Evolutionary conservation across 2,797 vertebrate genomes (phyloP).

Genomic region (Columba guinea): DNA sequence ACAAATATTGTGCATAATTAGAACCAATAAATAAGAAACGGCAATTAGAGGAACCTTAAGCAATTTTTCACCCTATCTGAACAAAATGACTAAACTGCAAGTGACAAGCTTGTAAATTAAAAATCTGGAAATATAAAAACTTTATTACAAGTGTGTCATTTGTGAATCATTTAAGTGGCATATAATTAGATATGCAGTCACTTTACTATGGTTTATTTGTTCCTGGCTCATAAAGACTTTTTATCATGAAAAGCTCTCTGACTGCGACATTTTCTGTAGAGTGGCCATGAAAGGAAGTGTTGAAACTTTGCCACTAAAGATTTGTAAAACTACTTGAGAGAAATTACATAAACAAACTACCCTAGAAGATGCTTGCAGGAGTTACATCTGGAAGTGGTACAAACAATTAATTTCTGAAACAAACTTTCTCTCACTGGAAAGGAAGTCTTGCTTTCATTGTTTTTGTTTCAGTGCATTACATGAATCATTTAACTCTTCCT

Average conservation of each 20-base stretch:
- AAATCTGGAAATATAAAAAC: constrained; percentile 1
- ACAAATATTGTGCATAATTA: constrained; percentile 1
- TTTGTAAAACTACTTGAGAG: background rate
- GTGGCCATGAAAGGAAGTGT: background rate
- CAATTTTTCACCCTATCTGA: constrained; percentile 14
- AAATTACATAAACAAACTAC: background rate
- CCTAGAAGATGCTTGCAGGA: background rate
- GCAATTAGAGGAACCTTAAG: constrained; percentile 18
- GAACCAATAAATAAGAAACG: constrained; percentile 21
- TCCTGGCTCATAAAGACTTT: constrained; percentile 1
- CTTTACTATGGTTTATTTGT: constrained; percentile 20
- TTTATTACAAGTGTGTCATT: constrained; percentile 20
- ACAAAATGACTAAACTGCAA: constrained; percentile 16
- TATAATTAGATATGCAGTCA: constrained; percentile 1
- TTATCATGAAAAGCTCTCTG: constrained; percentile 14
- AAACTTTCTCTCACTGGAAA: background rate
- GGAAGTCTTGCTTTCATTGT: background rate
- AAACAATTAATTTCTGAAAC: background rate
- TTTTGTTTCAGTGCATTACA: background rate
- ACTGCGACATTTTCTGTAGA: constrained; percentile 1
- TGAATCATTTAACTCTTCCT: background rate
- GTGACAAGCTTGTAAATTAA: constrained; percentile 43
- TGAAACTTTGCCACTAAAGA: constrained; percentile 4
- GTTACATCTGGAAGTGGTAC: background rate
- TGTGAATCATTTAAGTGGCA: background rate